Conservation (phyloP, 2,113 vertebrate species). For the Formicarius rufipectus region DNA sequence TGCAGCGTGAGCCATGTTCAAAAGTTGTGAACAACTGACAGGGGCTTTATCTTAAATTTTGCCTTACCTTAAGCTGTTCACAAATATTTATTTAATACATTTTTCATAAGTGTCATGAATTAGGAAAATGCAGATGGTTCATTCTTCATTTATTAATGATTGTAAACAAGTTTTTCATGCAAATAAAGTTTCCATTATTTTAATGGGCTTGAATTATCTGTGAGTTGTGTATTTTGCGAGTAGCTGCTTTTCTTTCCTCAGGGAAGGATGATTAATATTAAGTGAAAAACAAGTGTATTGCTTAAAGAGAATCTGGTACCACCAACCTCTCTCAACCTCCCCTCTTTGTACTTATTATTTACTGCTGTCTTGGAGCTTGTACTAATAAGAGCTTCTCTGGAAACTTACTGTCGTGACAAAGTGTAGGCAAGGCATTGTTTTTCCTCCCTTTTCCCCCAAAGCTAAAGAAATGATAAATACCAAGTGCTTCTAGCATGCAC, state of each 20-base stretch:
- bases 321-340: background rate
- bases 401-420: background rate
- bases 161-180: constrained; percentile 85
- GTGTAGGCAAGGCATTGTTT: background rate
- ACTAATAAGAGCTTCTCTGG: background rate
- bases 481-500: constrained; percentile 27
- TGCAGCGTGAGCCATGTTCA: constrained; percentile 71
- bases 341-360: background rate
- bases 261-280: background rate
- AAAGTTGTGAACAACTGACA: constrained; percentile 63
- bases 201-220: constrained; percentile 42
- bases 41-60: constrained; percentile 75
- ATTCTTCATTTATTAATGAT: constrained; percentile 80
- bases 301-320: background rate
- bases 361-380: too few relatives aligned
- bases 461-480: constrained; percentile 11
- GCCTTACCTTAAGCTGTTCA: constrained; percentile 82
- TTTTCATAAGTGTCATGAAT: constrained; percentile 75
- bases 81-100: constrained; percentile 82
- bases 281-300: background rate
- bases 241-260: background rate
- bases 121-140: constrained; percentile 75
- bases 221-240: background rate
- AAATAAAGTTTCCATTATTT: constrained; percentile 85
- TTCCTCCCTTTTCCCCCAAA: background rate